phyloP scores from a whole-genome alignment of 2,888 invertebrate genomes.

The Melieria omissa region DNA sequence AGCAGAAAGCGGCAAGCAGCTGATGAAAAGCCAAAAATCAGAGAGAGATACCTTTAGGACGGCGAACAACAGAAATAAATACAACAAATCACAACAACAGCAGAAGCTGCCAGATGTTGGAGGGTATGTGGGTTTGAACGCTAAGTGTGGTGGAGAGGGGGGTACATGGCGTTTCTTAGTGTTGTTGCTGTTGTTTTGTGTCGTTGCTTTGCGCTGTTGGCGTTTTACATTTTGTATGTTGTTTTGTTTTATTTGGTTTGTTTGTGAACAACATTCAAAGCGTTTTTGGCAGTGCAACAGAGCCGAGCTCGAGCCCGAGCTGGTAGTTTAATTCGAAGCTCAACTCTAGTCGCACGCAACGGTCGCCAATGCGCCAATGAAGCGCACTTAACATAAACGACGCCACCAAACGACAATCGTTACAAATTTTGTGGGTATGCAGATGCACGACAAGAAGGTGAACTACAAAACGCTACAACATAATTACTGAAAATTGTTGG shows the following conservation, averaged over 20 bases:
- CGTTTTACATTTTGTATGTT: too few relatives aligned
- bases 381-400: slow-evolving; percentile 11
- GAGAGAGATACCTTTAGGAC: slow-evolving; percentile 5
- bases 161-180: background rate
- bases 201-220: too few relatives aligned
- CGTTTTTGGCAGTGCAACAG: slow-evolving; percentile 35
- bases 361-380: slow-evolving; percentile 4
- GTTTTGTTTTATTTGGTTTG: background rate
- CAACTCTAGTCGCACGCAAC: slow-evolving; percentile 47
- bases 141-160: background rate
- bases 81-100: slow-evolving; percentile 1
- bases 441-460: too few relatives aligned
- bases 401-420: background rate
- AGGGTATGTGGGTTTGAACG: too few relatives aligned
- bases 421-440: too few relatives aligned
- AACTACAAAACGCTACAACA: too few relatives aligned
- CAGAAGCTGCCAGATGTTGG: background rate
- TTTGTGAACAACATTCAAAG: background rate
- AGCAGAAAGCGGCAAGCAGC: background rate
- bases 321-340: slow-evolving; percentile 47
- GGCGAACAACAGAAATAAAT: background rate
- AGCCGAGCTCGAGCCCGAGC: slow-evolving; percentile 38
- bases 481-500: slow-evolving; percentile 8
- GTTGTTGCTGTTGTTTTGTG: background rate
- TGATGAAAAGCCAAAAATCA: background rate